phyloP scores from a whole-genome alignment of 2,797 vertebrate species.

The Siniperca scherzeri region DNA sequence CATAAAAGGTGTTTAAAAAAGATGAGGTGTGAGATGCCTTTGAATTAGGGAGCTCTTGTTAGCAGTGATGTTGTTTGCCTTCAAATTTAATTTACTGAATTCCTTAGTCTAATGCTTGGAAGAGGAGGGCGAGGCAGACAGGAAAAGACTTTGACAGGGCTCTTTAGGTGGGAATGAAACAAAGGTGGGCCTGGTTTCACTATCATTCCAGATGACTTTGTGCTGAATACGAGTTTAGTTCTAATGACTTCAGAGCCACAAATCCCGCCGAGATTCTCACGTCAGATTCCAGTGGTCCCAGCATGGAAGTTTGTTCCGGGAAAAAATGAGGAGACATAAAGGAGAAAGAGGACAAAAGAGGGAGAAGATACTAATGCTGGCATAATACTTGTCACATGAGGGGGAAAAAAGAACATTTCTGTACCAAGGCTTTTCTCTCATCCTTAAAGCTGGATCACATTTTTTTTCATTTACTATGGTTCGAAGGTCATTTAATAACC shows the following conservation, averaged over 20 bases:
- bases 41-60: slow-evolving; percentile 37
- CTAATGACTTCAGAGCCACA: slow-evolving; percentile 67
- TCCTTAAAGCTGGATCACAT: slow-evolving; percentile 54
- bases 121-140: slow-evolving; percentile 36
- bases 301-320: slow-evolving; percentile 40
- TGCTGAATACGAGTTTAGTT: slow-evolving; percentile 51
- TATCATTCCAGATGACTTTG: slow-evolving; percentile 59
- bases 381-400: slow-evolving; percentile 51
- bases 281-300: slow-evolving; percentile 46
- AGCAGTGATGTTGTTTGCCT: slow-evolving; percentile 57
- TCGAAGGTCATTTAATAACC: slow-evolving; percentile 75
- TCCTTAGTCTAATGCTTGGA: slow-evolving; percentile 44
- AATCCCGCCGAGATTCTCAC: slow-evolving; percentile 60
- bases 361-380: slow-evolving; percentile 27
- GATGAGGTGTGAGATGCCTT: slow-evolving; percentile 27
- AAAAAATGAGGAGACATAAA: slow-evolving; percentile 30
- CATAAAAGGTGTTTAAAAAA: slow-evolving; percentile 45
- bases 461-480: slow-evolving; percentile 65
- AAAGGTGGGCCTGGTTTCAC: slow-evolving; percentile 50
- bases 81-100: slow-evolving; percentile 60
- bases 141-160: slow-evolving; percentile 37
- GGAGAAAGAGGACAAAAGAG: slow-evolving; percentile 36
- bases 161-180: slow-evolving; percentile 49
- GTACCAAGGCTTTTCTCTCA: slow-evolving; percentile 13
- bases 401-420: neutral